Evolutionary conservation across 2,797 vertebrate genomes (phyloP).

Genomic region (Karalla daura): DNA sequence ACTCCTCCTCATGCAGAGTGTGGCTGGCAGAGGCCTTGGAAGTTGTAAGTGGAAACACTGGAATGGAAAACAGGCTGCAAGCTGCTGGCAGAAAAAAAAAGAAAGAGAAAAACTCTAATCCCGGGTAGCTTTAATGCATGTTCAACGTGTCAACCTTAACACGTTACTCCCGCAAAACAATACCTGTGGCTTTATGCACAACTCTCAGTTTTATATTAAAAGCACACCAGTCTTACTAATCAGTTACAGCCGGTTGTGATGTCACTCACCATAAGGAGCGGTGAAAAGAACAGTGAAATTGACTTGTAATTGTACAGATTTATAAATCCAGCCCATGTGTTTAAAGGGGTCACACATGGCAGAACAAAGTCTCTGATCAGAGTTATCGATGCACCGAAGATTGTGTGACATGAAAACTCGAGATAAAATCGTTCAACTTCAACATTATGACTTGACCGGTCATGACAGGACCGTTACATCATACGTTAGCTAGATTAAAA

Average conservation of each 20-base stretch:
- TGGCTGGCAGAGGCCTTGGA: constrained; percentile 38
- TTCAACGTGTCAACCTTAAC: constrained; percentile 4
- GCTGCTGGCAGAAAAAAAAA: constrained; percentile 30
- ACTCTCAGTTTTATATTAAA: background rate
- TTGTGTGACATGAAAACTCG: background rate
- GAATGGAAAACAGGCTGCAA: constrained; percentile 27
- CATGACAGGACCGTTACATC: too few species aligned
- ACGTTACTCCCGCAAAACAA: constrained; percentile 1
- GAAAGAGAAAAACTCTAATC: constrained; percentile 1
- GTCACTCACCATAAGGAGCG: background rate
- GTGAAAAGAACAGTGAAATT: background rate
- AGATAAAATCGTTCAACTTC: background rate
- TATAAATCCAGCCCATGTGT: background rate
- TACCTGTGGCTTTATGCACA: background rate
- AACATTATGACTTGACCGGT: too few species aligned
- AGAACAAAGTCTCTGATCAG: background rate
- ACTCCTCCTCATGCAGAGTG: constrained; percentile 68
- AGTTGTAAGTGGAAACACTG: constrained; percentile 43
- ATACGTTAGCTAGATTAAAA: too few species aligned
- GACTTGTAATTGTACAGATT: background rate
- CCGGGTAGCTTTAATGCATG: constrained; percentile 8
- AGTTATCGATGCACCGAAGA: background rate
- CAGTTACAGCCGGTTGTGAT: too few species aligned
- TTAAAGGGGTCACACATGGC: background rate
- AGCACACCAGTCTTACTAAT: background rate